phyloP scores from a whole-genome alignment of 2,113 vertebrate genomes.

The Cephalopterus ornatus region DNA sequence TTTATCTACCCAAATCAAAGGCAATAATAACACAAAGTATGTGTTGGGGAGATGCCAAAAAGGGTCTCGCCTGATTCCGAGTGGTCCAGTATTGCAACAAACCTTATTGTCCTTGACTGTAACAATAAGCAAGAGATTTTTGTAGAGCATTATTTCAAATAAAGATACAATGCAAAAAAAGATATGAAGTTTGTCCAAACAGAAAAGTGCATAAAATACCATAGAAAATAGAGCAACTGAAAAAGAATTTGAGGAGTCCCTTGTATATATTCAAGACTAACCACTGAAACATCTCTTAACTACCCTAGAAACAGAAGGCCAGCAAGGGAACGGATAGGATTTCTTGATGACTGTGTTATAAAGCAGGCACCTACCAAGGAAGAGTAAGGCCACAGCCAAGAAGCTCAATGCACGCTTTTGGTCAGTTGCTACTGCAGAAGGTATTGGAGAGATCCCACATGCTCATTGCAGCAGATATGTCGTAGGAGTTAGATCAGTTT shows the following conservation, averaged over 20 bases:
- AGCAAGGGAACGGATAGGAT: not conserved
- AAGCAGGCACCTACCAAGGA: not conserved
- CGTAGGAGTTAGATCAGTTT: fast-evolving
- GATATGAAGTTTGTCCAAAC: not conserved
- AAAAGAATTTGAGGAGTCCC: not conserved
- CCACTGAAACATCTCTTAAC: not conserved
- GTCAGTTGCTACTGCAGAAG: not conserved
- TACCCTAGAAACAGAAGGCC: not conserved
- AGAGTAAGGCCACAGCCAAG: not conserved
- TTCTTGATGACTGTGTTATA: not conserved
- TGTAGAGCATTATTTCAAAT: not conserved
- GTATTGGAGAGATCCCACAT: not conserved
- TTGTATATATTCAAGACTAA: not conserved
- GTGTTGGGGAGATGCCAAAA: not conserved
- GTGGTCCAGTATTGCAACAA: not conserved
- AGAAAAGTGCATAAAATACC: not conserved
- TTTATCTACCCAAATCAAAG: conserved; percentile 13
- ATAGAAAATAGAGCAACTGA: not conserved
- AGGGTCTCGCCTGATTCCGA: not conserved
- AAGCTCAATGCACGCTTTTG: not conserved
- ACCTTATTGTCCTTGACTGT: not conserved
- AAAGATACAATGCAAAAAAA: not conserved
- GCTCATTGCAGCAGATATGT: fast-evolving
- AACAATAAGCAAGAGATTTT: not conserved
- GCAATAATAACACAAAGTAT: not conserved